Percentiles rank a stretch among this genome's conserved stretches.
phyloP scores from a whole-genome alignment of 2,797 vertebrate genomes.

The Spinibarbus caldwelli region DNA sequence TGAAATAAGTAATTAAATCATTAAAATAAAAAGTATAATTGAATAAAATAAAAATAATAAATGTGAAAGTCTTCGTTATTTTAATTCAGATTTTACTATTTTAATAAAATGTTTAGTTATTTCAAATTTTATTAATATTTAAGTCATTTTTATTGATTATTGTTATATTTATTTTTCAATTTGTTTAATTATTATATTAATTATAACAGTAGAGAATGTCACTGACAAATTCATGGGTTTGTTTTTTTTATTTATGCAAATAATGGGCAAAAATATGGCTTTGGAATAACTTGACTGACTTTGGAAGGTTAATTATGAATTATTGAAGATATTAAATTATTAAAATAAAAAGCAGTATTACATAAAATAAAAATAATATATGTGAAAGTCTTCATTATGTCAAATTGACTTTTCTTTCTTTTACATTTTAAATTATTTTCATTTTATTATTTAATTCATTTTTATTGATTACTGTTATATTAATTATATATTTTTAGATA shows the following conservation, averaged over 20 bases:
- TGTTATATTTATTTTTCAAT: neutral
- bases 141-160: neutral
- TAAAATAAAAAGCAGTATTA: neutral
- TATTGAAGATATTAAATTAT: neutral
- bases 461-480: neutral
- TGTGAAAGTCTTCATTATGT: neutral
- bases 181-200: neutral
- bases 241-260: neutral
- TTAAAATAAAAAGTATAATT: too few relatives aligned
- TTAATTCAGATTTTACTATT: neutral
- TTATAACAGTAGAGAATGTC: neutral
- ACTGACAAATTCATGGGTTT: neutral
- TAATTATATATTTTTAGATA: neutral
- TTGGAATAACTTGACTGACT: neutral
- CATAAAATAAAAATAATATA: neutral
- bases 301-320: neutral
- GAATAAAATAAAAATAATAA: neutral
- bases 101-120: neutral
- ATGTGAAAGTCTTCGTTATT: neutral
- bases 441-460: too few relatives aligned
- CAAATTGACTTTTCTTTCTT: neutral
- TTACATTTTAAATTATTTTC: too few relatives aligned
- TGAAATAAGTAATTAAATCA: neutral
- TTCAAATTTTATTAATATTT: neutral
- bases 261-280: neutral